phyloP scores from a whole-genome alignment of 2,113 vertebrate genomes.

The Psettodes erumei region DNA sequence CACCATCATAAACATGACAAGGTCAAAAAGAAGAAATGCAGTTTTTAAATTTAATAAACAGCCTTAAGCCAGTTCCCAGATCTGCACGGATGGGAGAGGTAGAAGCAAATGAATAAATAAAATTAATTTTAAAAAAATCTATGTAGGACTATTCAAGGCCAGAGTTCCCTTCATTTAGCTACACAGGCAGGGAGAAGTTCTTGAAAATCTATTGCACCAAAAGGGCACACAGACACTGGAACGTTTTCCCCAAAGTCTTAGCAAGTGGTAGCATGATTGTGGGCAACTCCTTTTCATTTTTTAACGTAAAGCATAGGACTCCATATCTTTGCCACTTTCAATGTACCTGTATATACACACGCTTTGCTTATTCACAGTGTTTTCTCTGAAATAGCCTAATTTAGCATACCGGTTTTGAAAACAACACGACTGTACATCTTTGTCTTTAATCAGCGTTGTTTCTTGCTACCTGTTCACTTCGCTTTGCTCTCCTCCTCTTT shows the following conservation, averaged over 20 bases:
- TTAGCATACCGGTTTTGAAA: conserved; percentile 63
- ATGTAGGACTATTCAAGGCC: background rate
- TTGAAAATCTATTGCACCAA: background rate
- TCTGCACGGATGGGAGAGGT: conserved; percentile 57
- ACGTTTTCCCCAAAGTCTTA: no score
- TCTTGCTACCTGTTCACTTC: conserved; percentile 4
- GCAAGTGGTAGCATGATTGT: conserved; percentile 22
- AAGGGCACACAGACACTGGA: no score
- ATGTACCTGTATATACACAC: conserved; percentile 8
- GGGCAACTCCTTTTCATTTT: conserved; percentile 8
- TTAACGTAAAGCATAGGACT: conserved; percentile 24
- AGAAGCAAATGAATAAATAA: conserved; percentile 12
- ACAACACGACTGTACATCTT: conserved; percentile 51
- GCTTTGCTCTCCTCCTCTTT: conserved; percentile 2
- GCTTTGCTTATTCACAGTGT: conserved; percentile 47
- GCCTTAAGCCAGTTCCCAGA: conserved; percentile 45
- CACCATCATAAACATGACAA: conserved; percentile 26
- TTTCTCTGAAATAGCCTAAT: conserved; percentile 41
- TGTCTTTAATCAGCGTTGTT: conserved; percentile 23
- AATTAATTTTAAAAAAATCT: conserved; percentile 33
- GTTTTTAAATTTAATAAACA: conserved; percentile 47
- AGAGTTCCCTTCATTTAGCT: conserved; percentile 32
- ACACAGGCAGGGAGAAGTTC: conserved; percentile 29
- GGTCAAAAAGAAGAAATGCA: conserved; percentile 19
- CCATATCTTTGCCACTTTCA: conserved; percentile 33